A percentile compares a stretch with the other conserved stretches of the same genome.
Evolutionary conservation across 2,797 vertebrate species (phyloP).

Genomic region (Buceros bicornis): DNA sequence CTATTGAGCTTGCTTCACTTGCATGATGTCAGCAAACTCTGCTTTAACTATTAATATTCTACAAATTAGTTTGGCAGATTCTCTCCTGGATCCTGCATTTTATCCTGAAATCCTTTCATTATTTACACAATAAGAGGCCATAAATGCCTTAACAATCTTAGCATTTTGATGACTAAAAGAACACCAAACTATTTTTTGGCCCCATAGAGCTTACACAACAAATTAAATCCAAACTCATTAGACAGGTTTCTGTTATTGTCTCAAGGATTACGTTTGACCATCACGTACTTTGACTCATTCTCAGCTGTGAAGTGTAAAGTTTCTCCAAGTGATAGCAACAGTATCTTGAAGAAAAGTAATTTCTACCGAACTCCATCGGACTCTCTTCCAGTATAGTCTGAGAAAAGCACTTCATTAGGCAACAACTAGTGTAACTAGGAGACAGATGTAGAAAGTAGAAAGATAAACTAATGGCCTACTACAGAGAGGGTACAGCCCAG

Average conservation of each 20-base stretch:
- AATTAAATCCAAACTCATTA: neutral
- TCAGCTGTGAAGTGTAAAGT: neutral
- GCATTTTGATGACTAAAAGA: neutral
- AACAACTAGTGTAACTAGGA: neutral
- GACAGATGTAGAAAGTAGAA: neutral
- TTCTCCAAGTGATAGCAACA: neutral
- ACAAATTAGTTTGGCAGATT: neutral
- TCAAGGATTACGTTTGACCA: neutral
- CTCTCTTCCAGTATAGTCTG: neutral
- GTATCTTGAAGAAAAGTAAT: neutral
- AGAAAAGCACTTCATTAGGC: neutral
- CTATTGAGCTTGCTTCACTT: neutral
- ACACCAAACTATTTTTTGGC: neutral
- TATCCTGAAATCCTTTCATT: neutral
- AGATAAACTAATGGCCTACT: neutral
- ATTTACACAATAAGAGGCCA: neutral
- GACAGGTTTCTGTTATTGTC: neutral
- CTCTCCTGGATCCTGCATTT: neutral
- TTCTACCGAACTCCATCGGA: neutral
- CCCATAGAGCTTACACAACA: neutral
- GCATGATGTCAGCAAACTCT: neutral
- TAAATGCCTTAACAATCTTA: neutral
- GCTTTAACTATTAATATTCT: neutral
- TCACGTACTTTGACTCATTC: neutral
- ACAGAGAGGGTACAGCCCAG: neutral